phyloP scores from a whole-genome alignment of 2,113 vertebrate species.

The Malaclemys terrapin region DNA sequence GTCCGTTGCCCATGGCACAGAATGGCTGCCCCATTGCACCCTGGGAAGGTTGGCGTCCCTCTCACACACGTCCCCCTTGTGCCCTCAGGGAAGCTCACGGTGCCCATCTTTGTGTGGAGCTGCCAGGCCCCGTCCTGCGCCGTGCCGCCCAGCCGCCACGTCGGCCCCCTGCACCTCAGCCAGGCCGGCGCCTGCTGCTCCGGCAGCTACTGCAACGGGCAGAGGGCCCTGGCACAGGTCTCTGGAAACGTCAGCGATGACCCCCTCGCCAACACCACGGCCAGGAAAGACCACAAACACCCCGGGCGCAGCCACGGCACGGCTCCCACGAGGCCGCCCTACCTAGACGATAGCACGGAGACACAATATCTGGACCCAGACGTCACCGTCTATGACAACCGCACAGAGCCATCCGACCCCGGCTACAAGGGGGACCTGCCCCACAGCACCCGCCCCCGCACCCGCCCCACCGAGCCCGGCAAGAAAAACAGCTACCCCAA shows the following conservation, averaged over 20 bases:
- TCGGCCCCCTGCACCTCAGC: not conserved
- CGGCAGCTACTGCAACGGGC: not conserved
- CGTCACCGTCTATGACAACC: not conserved
- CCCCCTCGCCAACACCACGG: not conserved
- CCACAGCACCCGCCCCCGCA: not conserved
- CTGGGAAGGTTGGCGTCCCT: not conserved
- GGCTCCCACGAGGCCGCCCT: rapidly evolving
- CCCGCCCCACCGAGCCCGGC: not conserved
- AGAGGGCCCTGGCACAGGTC: not conserved
- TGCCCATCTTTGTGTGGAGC: not conserved
- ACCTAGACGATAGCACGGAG: no score
- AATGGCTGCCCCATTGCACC: no score
- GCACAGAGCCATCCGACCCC: not conserved
- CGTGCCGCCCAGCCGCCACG: not conserved
- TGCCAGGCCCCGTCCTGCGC: not conserved
- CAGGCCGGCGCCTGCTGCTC: not conserved
- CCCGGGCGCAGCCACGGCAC: not conserved
- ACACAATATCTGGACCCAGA: no score
- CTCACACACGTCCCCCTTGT: not conserved
- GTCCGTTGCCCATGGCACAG: no score
- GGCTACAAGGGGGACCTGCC: not conserved
- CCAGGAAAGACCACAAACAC: not conserved
- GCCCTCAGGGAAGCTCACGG: not conserved
- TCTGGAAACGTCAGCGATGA: rapidly evolving
- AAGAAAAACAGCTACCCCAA: not conserved